Base-by-base conservation (phyloP, 2,113 vertebrate species). In the Cyphomyrus discorhynchus region DNA sequence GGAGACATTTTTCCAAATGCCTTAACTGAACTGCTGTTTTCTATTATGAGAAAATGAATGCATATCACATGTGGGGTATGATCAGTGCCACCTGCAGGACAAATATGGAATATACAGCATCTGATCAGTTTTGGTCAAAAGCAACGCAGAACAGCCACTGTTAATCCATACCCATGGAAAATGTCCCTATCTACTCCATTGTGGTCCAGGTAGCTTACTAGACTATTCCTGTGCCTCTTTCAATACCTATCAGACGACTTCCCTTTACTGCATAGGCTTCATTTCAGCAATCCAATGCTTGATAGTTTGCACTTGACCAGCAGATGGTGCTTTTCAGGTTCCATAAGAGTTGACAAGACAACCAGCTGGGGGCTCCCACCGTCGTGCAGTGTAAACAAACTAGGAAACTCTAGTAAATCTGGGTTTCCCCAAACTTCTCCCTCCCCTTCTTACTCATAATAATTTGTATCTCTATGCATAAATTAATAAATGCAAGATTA, bases 371-470 rank as follows among this genome's bases (percentile, higher is more conserved):
- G 86, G n/a, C 80, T 90, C 84, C 88, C 89, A 83, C 90, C 83
- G 56, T 89, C 77, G 83, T 89, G 90, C 53, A 46, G 17, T 91
- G 91, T 93, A 91, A 93, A 94, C 92, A 92, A 58, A 90, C 87
- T 82, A 49, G 39, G 47, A 86, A 74, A 90, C 88, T 87, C 52
- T 66, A 39, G n/a, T 52, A 87, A 53, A 35, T 87, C 15, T 35
- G 50, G 49, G 74, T 13, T 86, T 86, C 46, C 83, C 42, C 46
- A 86, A 47, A 88, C 42, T 8, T 42, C 24, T 35, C 88, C 35
- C 42, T 74, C 62, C 15, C 0, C 15, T 24, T 31, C 9, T 74
- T 66, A 70, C n/a, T 88, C 90, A 56, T 45, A 88, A 58, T 35
- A 74, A 88, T 84, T 53, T 83, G 45, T 88, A 8, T 89, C 88